Percentiles rank a stretch among this genome's conserved stretches.
phyloP scores from a whole-genome alignment of 2,113 vertebrate genomes.

The Brienomyrus longianalis region DNA sequence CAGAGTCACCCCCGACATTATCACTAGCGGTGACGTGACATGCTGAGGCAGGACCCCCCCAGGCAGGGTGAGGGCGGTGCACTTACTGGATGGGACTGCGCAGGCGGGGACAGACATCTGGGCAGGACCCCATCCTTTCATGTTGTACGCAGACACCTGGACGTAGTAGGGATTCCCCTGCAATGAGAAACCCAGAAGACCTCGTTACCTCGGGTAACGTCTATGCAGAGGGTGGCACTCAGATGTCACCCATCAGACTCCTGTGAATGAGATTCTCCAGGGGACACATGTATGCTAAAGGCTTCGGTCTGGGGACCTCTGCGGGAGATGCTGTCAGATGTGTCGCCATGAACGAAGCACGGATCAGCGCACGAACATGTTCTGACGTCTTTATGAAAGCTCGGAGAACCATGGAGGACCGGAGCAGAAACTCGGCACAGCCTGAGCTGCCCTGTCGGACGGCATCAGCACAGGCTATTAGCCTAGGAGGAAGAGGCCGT shows the following conservation, averaged over 20 bases:
- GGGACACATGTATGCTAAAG: not conserved
- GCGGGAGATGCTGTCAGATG: not conserved
- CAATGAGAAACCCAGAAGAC: not conserved
- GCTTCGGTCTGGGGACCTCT: not conserved
- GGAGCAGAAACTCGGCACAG: not conserved
- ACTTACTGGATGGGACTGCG: constrained; percentile 80
- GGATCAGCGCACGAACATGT: not conserved
- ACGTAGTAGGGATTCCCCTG: constrained; percentile 74
- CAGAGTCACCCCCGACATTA: not conserved
- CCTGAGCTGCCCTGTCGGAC: not conserved
- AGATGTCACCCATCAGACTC: not conserved
- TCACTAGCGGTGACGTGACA: not conserved
- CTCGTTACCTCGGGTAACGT: too few species aligned
- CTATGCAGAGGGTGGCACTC: not conserved
- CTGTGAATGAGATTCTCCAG: not conserved
- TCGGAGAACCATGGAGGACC: not conserved
- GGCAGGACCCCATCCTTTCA: constrained; percentile 82
- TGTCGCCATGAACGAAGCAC: not conserved
- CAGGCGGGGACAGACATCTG: constrained; percentile 64
- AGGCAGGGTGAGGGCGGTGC: not conserved
- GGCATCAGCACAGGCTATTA: not conserved
- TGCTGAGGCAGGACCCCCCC: not conserved
- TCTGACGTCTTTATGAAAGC: not conserved
- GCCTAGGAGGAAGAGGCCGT: not conserved
- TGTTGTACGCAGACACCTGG: constrained; percentile 81